These are phyloP conservation scores for Phylloscopus whistleri DNA, from an alignment of 2,113 vertebrate genomes.

Conservation along the genomic window DNA sequence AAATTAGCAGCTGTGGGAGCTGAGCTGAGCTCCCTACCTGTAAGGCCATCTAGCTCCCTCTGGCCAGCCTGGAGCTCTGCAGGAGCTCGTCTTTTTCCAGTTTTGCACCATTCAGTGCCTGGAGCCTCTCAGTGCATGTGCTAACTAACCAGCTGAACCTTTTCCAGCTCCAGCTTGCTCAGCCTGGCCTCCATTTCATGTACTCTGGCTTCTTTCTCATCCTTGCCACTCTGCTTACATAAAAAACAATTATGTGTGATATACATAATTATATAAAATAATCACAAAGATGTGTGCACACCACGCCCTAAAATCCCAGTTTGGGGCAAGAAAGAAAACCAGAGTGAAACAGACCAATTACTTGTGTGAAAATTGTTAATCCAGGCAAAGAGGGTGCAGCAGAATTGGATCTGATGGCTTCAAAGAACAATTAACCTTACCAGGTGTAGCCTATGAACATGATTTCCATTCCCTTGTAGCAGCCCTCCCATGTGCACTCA, in stretches of 20 bases:
- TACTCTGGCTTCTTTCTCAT: conserved; percentile 71
- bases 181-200: conserved; percentile 66
- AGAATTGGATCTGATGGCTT: background rate
- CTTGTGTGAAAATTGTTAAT: background rate
- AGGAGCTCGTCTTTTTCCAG: conserved; percentile 75
- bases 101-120: conserved; percentile 61
- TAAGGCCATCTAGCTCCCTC: conserved; percentile 65
- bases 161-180: conserved; percentile 73
- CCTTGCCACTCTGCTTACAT: conserved; percentile 48
- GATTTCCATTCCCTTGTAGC: background rate
- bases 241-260: background rate
- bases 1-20: background rate
- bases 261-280: background rate
- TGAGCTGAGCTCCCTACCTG: conserved; percentile 64
- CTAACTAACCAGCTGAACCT: conserved; percentile 68
- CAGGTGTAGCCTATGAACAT: background rate
- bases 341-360: background rate
- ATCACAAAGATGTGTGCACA: background rate
- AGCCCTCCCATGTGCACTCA: background rate
- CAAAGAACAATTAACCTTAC: background rate
- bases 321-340: background rate
- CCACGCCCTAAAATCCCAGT: background rate
- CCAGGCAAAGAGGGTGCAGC: background rate
- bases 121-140: conserved; percentile 64
- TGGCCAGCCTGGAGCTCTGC: conserved; percentile 64